Percentiles rank a stretch among this genome's conserved stretches.
Conservation (phyloP, 2,797 vertebrate genomes). For the Cottoperca gobio region DNA sequence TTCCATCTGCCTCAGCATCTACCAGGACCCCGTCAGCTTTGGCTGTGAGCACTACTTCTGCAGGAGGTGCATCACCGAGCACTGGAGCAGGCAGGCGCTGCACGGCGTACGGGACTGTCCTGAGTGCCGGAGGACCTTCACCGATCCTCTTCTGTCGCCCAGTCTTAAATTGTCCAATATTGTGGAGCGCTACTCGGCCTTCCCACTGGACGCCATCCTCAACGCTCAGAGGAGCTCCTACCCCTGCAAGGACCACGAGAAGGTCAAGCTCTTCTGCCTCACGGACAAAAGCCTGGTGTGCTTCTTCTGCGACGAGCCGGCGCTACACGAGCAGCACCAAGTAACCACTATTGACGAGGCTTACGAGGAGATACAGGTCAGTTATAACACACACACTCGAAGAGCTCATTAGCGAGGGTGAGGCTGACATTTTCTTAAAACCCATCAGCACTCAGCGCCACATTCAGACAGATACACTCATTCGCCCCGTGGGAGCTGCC, state of each 20-base stretch:
- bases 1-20: constrained; percentile 99
- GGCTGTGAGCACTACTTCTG: constrained; percentile 99
- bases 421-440: constrained; percentile 50
- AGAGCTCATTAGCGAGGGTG: constrained; percentile 47
- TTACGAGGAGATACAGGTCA: constrained; percentile 96
- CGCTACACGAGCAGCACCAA: constrained; percentile 96
- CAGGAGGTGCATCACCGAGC: constrained; percentile 96
- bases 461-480: constrained; percentile 40
- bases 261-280: constrained; percentile 98
- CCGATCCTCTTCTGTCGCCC: constrained; percentile 92
- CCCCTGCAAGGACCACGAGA: constrained; percentile 96
- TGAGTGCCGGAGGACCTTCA: constrained; percentile 94
- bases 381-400: constrained; percentile 34
- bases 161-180: constrained; percentile 99
- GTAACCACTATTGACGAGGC: constrained; percentile 97
- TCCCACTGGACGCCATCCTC: constrained; percentile 95
- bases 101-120: constrained; percentile 94
- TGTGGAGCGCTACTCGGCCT: constrained; percentile 96
- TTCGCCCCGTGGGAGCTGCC: constrained; percentile 44
- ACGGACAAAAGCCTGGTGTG: constrained; percentile 95
- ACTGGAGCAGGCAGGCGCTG: constrained; percentile 95
- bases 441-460: constrained; percentile 40
- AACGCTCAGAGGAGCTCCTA: constrained; percentile 92
- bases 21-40: constrained; percentile 97
- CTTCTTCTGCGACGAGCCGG: constrained; percentile 98